phyloP scores from a whole-genome alignment of 2,888 invertebrate species.

The Andrena trimmerana region DNA sequence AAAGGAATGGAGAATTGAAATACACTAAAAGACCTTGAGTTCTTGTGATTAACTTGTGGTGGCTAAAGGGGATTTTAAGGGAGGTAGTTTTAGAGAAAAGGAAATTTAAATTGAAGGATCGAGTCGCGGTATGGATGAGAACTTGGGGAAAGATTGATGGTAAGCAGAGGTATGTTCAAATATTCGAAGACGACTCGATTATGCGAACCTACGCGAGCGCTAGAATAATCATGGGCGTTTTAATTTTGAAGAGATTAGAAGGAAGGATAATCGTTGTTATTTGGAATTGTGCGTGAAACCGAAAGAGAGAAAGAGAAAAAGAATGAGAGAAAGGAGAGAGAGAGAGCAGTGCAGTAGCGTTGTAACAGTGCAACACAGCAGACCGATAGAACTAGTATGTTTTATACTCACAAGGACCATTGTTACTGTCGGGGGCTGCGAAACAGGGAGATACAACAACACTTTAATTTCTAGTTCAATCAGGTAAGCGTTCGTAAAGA shows the following conservation, averaged over 20 bases:
- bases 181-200: too few relatives aligned
- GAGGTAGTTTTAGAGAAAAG: too few relatives aligned
- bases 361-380: constrained; percentile 82
- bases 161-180: too few relatives aligned
- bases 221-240: neutral
- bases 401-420: constrained; percentile 94
- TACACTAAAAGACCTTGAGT: too few relatives aligned
- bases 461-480: constrained; percentile 81
- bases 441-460: constrained; percentile 86
- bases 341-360: constrained; percentile 70
- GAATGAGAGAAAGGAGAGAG: neutral
- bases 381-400: constrained; percentile 82
- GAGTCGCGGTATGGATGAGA: too few relatives aligned
- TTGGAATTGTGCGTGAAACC: constrained; percentile 33
- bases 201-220: too few relatives aligned
- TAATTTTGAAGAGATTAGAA: too few relatives aligned
- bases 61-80: too few relatives aligned
- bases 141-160: too few relatives aligned
- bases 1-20: neutral
- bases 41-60: too few relatives aligned
- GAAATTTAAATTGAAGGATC: too few relatives aligned
- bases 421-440: constrained; percentile 95
- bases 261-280: constrained; percentile 25
- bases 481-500: constrained; percentile 76
- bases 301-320: neutral